Evolutionary conservation across 2,113 vertebrate species (phyloP).

Genomic region (human): DNA sequence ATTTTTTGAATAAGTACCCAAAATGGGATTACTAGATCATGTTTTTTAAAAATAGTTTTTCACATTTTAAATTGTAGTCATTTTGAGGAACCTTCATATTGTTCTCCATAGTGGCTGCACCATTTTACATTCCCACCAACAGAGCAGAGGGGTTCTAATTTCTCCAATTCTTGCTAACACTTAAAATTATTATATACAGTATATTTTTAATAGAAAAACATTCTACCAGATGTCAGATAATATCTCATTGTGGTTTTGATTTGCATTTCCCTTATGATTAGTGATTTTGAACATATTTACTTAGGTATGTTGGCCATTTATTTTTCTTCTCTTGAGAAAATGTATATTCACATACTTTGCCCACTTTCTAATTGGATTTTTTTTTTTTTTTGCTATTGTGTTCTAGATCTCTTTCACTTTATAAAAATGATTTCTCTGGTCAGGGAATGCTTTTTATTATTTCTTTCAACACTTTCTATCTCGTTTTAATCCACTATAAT

Average conservation of each 20-base stretch:
- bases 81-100: neutral
- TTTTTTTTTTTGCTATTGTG: neutral
- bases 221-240: neutral
- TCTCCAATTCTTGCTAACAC: neutral
- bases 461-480: neutral
- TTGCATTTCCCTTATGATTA: neutral
- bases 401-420: neutral
- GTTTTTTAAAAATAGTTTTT: neutral
- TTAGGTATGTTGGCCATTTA: neutral
- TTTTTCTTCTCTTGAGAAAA: neutral
- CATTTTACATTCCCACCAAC: neutral
- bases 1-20: neutral
- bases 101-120: neutral
- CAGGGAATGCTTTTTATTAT: neutral
- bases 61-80: neutral
- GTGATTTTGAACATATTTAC: neutral
- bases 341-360: neutral
- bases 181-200: neutral
- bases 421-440: neutral
- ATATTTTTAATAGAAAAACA: neutral
- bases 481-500: neutral
- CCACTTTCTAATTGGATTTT: neutral
- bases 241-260: neutral
- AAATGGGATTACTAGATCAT: neutral
- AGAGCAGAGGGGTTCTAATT: neutral